Conservation (phyloP, 2,888 invertebrate species). For the Drosophila nr. perissopoda region DNA sequence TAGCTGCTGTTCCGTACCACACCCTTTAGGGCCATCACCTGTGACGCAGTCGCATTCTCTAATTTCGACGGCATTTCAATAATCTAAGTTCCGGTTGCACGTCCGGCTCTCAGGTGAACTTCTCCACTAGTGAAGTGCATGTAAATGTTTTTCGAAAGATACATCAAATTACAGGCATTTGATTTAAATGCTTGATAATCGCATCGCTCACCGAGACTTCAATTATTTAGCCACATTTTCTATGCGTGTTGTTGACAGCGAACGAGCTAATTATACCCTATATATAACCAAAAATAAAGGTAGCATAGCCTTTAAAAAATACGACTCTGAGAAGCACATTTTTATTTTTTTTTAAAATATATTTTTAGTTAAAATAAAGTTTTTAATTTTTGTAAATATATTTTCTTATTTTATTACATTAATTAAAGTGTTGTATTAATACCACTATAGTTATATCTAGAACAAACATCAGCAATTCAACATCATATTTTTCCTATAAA, state of each 20-base stretch:
- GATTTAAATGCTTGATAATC: constrained; percentile 65
- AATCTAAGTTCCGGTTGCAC: constrained; percentile 9
- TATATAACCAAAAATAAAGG: not conserved
- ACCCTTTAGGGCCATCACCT: constrained; percentile 81
- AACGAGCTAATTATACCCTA: constrained; percentile 45
- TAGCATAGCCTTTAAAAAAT: not conserved
- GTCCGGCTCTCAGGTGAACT: constrained; percentile 23
- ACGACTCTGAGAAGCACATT: not conserved
- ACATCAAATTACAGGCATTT: constrained; percentile 67
- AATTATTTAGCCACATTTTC: constrained; percentile 57
- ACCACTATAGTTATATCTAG: not conserved
- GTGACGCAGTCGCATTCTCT: constrained; percentile 78
- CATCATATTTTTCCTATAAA: not conserved
- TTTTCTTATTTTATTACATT: not conserved
- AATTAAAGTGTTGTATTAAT: not conserved
- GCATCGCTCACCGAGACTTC: constrained; percentile 30
- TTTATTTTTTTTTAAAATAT: not conserved
- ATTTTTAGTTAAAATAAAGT: not conserved
- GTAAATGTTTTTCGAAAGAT: constrained; percentile 18
- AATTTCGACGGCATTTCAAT: constrained; percentile 74
- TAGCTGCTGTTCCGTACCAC: constrained; percentile 83
- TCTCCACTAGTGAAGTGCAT: constrained; percentile 30
- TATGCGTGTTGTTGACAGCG: constrained; percentile 62
- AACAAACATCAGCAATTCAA: not conserved
- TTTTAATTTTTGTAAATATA: not conserved